phyloP scores from a whole-genome alignment of 92 coral and sea anemone species.

The Pocillopora grandis region DNA sequence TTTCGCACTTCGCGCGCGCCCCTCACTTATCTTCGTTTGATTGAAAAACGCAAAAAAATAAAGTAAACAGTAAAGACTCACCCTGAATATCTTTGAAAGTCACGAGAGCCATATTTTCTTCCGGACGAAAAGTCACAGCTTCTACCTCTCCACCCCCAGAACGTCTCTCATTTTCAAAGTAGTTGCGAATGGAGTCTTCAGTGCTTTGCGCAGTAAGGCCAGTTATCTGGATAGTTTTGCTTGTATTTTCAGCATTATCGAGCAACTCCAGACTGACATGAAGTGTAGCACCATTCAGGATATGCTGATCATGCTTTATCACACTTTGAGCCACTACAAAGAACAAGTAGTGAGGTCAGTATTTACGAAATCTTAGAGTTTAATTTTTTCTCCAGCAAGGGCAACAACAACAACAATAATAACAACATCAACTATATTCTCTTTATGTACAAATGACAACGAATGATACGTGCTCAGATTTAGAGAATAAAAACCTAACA shows the following conservation, averaged over 20 bases:
- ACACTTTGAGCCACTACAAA: conserved; percentile 21
- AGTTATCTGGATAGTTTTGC: conserved; percentile 48
- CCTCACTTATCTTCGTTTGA: too few species aligned
- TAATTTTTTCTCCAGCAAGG: too few species aligned
- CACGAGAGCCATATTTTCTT: conserved; percentile 46
- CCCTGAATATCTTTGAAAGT: conserved; percentile 10
- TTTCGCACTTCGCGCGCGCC: too few species aligned
- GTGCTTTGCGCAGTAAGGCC: conserved; percentile 54
- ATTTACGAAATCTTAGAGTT: too few species aligned
- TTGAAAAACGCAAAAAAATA: too few species aligned
- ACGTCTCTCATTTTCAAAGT: conserved; percentile 65
- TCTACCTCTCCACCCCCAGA: conserved; percentile 52
- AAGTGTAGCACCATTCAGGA: conserved; percentile 4
- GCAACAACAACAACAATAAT: too few species aligned
- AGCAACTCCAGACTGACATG: conserved; percentile 9
- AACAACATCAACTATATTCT: too few species aligned
- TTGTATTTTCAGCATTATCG: background rate
- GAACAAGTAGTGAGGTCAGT: background rate
- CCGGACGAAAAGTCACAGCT: conserved; percentile 7
- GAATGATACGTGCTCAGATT: too few species aligned
- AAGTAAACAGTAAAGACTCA: too few species aligned
- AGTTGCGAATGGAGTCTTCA: conserved; percentile 48
- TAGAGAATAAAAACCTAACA: too few species aligned
- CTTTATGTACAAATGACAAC: too few species aligned
- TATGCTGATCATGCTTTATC: conserved; percentile 3